Percentiles rank a stretch among this genome's conserved stretches.
These are phyloP conservation scores for Amblyornis subalaris DNA, from an alignment of 2,113 vertebrate genomes.

Conservation along the genomic window DNA sequence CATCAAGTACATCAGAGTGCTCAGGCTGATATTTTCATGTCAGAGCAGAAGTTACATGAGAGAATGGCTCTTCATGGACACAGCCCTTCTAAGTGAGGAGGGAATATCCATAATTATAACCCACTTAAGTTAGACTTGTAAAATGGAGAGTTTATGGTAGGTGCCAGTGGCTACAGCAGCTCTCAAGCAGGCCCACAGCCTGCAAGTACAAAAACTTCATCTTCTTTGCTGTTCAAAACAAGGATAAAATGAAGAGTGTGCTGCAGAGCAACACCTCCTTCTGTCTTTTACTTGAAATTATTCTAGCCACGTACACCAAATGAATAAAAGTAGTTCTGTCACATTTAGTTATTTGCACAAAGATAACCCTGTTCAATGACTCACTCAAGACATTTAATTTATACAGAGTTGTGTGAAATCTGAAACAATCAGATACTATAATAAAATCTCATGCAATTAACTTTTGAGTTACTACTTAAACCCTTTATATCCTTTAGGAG, in stretches of 20 bases:
- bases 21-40: not conserved
- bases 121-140: not conserved
- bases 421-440: not conserved
- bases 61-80: not conserved
- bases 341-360: not conserved
- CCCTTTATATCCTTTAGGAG: not conserved
- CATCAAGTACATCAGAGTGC: not conserved
- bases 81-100: not conserved
- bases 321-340: not conserved
- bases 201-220: not conserved
- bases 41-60: not conserved
- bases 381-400: not conserved
- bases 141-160: not conserved
- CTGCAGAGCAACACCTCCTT: not conserved
- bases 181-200: not conserved
- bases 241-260: not conserved
- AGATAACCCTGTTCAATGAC: not conserved
- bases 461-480: not conserved
- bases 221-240: not conserved
- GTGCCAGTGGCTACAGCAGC: not conserved
- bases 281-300: not conserved
- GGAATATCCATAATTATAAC: not conserved
- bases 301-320: not conserved
- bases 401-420: not conserved
- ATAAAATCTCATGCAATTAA: not conserved